phyloP scores from a whole-genome alignment of 2,113 vertebrate genomes.

The Haemorhous mexicanus region DNA sequence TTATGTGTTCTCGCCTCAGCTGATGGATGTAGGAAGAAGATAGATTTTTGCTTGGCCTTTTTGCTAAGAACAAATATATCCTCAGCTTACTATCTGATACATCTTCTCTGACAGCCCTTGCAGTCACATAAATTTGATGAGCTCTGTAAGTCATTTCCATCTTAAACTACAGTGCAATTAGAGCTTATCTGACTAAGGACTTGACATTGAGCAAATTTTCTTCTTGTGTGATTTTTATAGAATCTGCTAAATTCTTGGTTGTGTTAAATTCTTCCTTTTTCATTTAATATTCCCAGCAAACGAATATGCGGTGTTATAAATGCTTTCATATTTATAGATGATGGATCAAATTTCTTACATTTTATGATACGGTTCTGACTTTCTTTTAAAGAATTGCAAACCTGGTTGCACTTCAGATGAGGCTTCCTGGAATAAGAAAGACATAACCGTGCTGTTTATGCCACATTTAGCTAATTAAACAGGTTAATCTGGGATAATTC shows the following conservation, averaged over 20 bases:
- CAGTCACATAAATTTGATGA: constrained; percentile 52
- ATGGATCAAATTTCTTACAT: neutral
- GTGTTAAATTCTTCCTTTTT: neutral
- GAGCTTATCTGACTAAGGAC: constrained; percentile 32
- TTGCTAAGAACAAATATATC: constrained; percentile 50
- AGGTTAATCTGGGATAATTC: neutral
- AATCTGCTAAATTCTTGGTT: neutral
- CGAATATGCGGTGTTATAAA: neutral
- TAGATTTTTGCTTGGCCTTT: constrained; percentile 31
- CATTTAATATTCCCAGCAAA: neutral
- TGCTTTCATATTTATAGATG: neutral
- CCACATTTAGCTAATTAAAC: neutral
- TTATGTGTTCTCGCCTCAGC: constrained; percentile 36
- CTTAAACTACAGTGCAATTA: constrained; percentile 42
- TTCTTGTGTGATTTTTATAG: constrained; percentile 27
- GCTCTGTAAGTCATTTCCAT: constrained; percentile 34
- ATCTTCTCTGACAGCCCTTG: constrained; percentile 40
- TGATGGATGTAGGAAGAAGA: constrained; percentile 58
- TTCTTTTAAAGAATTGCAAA: neutral
- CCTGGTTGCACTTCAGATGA: neutral
- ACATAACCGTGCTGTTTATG: neutral
- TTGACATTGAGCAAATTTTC: constrained; percentile 20
- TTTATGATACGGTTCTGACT: neutral
- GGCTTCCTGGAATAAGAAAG: neutral
- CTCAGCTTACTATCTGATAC: constrained; percentile 43